These are phyloP conservation scores for Hyperoplus lanceolatus DNA, from an alignment of 2,797 vertebrate species.

Conservation along the genomic window DNA sequence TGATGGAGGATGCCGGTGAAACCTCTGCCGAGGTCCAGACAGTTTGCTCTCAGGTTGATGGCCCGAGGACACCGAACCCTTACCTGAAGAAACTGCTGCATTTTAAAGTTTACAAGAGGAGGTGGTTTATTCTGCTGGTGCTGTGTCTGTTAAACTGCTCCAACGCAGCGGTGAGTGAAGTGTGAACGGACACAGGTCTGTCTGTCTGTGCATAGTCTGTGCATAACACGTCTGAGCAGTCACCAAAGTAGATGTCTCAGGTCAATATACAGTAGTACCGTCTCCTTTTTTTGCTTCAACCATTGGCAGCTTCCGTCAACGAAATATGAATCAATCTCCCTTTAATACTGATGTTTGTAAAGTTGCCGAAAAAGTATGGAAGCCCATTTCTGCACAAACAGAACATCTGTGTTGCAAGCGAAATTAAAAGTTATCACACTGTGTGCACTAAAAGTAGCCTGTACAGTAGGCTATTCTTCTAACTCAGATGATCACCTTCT, in stretches of 20 bases:
- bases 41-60: background rate
- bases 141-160: conserved; percentile 91
- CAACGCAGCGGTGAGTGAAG: conserved; percentile 88
- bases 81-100: conserved; percentile 1
- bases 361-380: background rate
- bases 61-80: background rate
- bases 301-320: too few species aligned
- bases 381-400: background rate
- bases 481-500: too few species aligned
- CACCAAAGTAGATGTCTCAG: background rate
- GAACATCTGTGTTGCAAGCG: too few species aligned
- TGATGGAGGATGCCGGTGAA: conserved; percentile 51
- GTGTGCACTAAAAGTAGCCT: too few species aligned
- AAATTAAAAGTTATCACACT: too few species aligned
- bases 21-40: background rate
- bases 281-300: too few species aligned
- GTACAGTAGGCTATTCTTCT: too few species aligned
- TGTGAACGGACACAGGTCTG: too few species aligned
- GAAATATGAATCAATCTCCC: too few species aligned
- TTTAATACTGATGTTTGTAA: too few species aligned
- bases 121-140: conserved; percentile 90
- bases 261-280: background rate
- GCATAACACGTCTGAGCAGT: too few species aligned
- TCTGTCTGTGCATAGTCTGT: too few species aligned
- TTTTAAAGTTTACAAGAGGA: conserved; percentile 85